A percentile compares a stretch with the other conserved stretches of the same genome.
phyloP scores from a whole-genome alignment of 2,888 invertebrate genomes.

The Malacosoma neustria region DNA sequence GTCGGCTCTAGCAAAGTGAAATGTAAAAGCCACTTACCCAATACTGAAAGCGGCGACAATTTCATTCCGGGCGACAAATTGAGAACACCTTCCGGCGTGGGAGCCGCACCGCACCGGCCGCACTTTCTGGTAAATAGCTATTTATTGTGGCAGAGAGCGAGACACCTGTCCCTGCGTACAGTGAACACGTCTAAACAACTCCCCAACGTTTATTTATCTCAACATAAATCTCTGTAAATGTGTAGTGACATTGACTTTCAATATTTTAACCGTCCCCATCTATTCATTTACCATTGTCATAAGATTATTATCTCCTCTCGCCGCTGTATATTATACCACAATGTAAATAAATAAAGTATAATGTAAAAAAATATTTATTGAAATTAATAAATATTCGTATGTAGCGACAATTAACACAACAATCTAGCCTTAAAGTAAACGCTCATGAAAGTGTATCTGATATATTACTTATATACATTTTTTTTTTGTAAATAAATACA shows the following conservation, averaged over 20 bases:
- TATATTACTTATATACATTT: no score
- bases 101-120: conserved; percentile 34
- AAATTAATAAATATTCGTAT: no score
- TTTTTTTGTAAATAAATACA: no score
- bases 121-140: conserved; percentile 56
- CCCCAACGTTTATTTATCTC: not conserved
- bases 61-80: conserved; percentile 68
- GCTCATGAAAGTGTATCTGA: no score
- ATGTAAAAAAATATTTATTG: no score
- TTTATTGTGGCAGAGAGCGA: conserved; percentile 53
- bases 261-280: conserved; percentile 1
- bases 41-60: conserved; percentile 66
- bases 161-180: conserved; percentile 53
- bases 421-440: no score
- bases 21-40: conserved; percentile 65
- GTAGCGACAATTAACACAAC: no score
- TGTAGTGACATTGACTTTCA: not conserved
- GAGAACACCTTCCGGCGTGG: conserved; percentile 59
- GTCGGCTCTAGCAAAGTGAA: conserved; percentile 42
- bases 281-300: conserved; percentile 3
- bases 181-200: conserved; percentile 5
- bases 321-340: no score
- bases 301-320: conserved; percentile 4
- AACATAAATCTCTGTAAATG: not conserved
- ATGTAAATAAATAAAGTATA: no score